Evolutionary conservation across 2,113 vertebrate genomes (phyloP).

Genomic region (Phrynosoma blainvillii): DNA sequence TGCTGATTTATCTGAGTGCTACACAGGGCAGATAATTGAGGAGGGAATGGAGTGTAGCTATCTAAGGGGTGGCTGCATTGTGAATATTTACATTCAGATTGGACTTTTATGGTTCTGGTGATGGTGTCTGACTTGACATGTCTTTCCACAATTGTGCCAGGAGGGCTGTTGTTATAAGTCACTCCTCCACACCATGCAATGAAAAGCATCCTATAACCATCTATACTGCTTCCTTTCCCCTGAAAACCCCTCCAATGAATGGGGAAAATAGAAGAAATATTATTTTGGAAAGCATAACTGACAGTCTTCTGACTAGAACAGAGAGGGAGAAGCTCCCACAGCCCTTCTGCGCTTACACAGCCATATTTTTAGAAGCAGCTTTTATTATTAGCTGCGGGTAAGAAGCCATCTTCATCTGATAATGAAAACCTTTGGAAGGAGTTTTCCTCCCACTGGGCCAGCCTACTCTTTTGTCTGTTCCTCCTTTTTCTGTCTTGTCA

Average conservation of each 20-base stretch:
- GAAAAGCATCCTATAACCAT: neutral
- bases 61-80: neutral
- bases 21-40: neutral
- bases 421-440: slow-evolving; percentile 19
- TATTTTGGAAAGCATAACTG: neutral
- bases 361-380: slow-evolving; percentile 22
- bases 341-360: neutral
- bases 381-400: slow-evolving; percentile 22
- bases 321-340: neutral
- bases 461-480: slow-evolving; percentile 8
- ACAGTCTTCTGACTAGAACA: neutral
- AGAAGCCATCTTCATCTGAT: neutral
- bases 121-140: neutral
- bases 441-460: slow-evolving; percentile 13
- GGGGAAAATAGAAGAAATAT: neutral
- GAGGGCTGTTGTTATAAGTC: neutral
- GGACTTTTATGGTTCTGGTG: neutral
- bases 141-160: neutral
- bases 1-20: neutral
- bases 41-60: neutral
- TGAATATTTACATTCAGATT: neutral
- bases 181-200: neutral
- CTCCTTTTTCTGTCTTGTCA: slow-evolving; percentile 7
- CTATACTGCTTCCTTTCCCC: neutral
- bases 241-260: neutral